A percentile compares a stretch with the other conserved stretches of the same genome.
These are phyloP conservation scores for Magallana gigas DNA, from an alignment of 1,140 invertebrate species.

Conservation along the genomic window DNA sequence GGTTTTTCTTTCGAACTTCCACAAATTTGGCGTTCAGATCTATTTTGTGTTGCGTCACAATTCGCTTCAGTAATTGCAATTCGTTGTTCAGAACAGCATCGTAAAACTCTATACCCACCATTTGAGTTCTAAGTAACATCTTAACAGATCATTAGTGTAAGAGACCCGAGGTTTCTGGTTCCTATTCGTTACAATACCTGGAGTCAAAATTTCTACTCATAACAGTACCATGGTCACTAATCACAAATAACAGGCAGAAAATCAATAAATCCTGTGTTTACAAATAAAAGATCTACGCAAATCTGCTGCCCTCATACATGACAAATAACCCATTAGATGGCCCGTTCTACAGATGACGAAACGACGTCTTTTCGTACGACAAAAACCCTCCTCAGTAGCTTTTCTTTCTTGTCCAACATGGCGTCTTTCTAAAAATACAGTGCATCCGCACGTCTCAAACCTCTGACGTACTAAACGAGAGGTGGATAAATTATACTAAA, in stretches of 20 bases:
- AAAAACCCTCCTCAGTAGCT: background rate
- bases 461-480: background rate
- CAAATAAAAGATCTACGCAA: background rate
- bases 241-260: no score
- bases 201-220: no score
- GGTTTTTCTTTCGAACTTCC: constrained; percentile 78
- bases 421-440: constrained; percentile 29
- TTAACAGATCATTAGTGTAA: constrained; percentile 8
- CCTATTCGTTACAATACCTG: no score
- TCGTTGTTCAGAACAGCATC: constrained; percentile 79
- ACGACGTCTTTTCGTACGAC: background rate
- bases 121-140: constrained; percentile 75
- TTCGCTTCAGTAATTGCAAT: constrained; percentile 72
- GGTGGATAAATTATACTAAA: constrained; percentile 40
- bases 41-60: constrained; percentile 77
- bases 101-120: constrained; percentile 78
- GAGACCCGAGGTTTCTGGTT: no score
- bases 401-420: constrained; percentile 11
- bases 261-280: constrained; percentile 2
- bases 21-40: constrained; percentile 78
- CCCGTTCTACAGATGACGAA: background rate
- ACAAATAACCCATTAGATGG: background rate
- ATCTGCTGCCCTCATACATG: background rate
- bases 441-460: background rate
- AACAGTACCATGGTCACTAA: no score